Base-by-base conservation (phyloP, 2,797 vertebrate species). In the Sylvia borin region DNA sequence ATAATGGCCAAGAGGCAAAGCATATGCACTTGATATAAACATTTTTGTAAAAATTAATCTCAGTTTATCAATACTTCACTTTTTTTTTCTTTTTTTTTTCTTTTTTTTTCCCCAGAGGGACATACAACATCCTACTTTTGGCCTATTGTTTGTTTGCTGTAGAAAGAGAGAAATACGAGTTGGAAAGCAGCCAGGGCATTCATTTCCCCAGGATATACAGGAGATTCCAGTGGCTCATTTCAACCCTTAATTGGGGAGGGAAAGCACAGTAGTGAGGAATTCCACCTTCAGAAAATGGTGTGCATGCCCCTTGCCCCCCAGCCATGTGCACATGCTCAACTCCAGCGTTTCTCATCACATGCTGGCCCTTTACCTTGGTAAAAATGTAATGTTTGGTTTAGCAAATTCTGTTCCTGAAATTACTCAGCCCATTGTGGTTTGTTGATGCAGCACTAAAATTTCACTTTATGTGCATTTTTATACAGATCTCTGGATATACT, bases 1-100 rank as follows among this genome's bases (percentile, higher is more conserved):
- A 98, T 98, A 98, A 97, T 97, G 97, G 98, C 98, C 97, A 97
- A 92, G 87, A 97, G 98, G 98, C 97, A 98, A 79, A 97, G 95
- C 94, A 97, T 98, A 98, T 97, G 97, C 96, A 97, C 97, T 98
- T 97, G 97, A 98, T 97, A 98, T 96, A 96, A 97, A 97, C 93
- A 89, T 97, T 98, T 94, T 94, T 94, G 84, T 95, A 96, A 95
- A 88, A 80, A 88, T 96, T 96, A 95, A 88, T 97, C 94, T 97
- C 84, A 92, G 79, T 92, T 97, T 97, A 97, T 97, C 96, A 95
- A 97, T 97, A 94, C 75, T 79, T 90, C 70, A 91, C 83, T 83
- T 72, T 54, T 65, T 57, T 47, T 38, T 51, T 11, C 12, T 43
- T 29, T 60, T 9, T 17, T 53, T 16, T 50, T n/a, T 40, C 21